Evolutionary conservation across 1,140 invertebrate genomes (phyloP).

Genomic region (Aporrectodea caliginosa): DNA sequence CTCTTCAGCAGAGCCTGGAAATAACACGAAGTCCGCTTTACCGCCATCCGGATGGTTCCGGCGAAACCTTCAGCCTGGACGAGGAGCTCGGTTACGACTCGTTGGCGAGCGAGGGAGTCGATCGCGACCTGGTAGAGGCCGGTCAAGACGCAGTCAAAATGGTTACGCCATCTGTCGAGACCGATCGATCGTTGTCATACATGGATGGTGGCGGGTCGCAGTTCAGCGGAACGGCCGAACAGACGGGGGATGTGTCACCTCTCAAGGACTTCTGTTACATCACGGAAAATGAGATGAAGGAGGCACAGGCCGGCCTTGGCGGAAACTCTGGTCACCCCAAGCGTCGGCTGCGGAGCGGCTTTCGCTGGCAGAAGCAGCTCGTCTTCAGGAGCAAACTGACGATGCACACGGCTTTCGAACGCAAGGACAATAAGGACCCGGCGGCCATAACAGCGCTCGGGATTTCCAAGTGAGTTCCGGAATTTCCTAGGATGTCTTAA

Average conservation of each 20-base stretch:
- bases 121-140: constrained; percentile 31
- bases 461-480: constrained; percentile 69
- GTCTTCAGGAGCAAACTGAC: constrained; percentile 93
- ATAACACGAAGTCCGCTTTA: not conserved
- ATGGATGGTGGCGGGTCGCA: constrained; percentile 24
- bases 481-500: too few species aligned
- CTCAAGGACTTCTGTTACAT: constrained; percentile 74
- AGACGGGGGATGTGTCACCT: constrained; percentile 31
- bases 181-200: constrained; percentile 29
- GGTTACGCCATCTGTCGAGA: not conserved
- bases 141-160: constrained; percentile 36
- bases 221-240: constrained; percentile 1
- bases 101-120: constrained; percentile 31
- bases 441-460: constrained; percentile 91
- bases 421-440: constrained; percentile 93
- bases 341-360: constrained; percentile 57
- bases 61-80: not conserved
- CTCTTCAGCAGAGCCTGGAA: not conserved
- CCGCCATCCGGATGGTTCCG: not conserved
- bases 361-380: constrained; percentile 86
- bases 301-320: constrained; percentile 37
- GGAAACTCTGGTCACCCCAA: constrained; percentile 32
- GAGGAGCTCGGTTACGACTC: not conserved
- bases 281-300: constrained; percentile 52
- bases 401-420: constrained; percentile 97